Evolutionary conservation across 2,797 vertebrate genomes (phyloP), one percentile per base, ranked within the genome.

Genomic region (Sarcoramphus papa): DNA sequence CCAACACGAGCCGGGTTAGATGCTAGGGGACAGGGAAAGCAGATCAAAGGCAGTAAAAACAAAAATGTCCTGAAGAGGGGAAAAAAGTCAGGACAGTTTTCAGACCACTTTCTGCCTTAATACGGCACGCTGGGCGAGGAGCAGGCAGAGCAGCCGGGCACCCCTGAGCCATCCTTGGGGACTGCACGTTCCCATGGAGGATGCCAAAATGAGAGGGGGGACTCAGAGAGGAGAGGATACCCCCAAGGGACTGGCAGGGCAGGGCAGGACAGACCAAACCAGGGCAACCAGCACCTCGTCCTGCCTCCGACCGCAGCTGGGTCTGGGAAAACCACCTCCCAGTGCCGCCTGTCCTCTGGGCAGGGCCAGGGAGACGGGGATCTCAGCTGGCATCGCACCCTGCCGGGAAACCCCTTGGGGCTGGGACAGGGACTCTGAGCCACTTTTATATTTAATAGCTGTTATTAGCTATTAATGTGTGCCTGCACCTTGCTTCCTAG

Each of bases 91-190:
- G 30, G 25, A 9, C 2, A 28, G 51, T 45, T 86, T 65, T 75
- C 60, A 62, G 17, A 20, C 4, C 35, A 3, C 13, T n/a, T 85
- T 78, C 31, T 83, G 60, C 45, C 41, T 23, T 15, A 27, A 0
- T 0, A 40, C 28, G 41, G 18, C 62, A 48, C 0, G 0, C 20
- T 33, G 53, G 31, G 23, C 3, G 5, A 31, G 45, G 51, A 85
- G 47, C 2, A 1, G 37, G 41, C 47, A 68, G 74, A 75, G 47
- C 57, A 70, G 23, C 33, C 4, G 3, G 47, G 33, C 23, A 37
- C 19, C 43, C 35, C 3, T 0, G 1, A 54, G 43, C 47, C 63
- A 8, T 40, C 69, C 60, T 9, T 15, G 47, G 33, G n/a, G 28
- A 21, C 20, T 10, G 16, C 17, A 20, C 4, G 2, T 35, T 43